Evolutionary conservation across 2,113 vertebrate species (phyloP).

Genomic region (Psittacara wagleri): DNA sequence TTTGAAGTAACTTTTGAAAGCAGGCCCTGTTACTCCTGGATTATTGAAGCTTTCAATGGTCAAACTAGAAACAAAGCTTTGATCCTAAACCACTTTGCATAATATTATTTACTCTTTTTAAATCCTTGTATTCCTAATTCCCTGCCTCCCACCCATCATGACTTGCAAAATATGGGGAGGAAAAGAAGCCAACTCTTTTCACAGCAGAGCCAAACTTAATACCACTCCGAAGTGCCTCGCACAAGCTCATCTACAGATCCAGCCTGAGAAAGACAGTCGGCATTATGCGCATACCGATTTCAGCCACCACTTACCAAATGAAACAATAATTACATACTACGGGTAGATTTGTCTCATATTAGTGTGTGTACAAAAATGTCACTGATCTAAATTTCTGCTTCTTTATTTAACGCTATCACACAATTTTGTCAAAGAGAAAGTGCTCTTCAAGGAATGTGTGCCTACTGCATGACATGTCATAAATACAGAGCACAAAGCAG

Average conservation of each 20-base stretch:
- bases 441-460: neutral
- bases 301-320: neutral
- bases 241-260: neutral
- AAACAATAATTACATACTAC: neutral
- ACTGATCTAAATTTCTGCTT: neutral
- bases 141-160: slow-evolving; percentile 30
- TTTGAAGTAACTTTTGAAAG: neutral
- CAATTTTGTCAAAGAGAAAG: neutral
- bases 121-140: slow-evolving; percentile 20
- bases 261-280: neutral
- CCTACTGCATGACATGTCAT: neutral
- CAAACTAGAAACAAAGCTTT: slow-evolving; percentile 55
- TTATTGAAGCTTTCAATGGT: slow-evolving; percentile 14
- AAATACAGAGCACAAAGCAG: neutral
- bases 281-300: neutral
- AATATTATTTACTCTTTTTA: slow-evolving; percentile 51
- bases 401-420: neutral
- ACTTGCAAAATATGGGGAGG: neutral
- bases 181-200: slow-evolving; percentile 43
- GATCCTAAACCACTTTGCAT: slow-evolving; percentile 45
- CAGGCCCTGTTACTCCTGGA: neutral
- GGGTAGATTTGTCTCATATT: neutral
- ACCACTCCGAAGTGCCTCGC: slow-evolving; percentile 39
- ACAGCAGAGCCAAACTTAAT: slow-evolving; percentile 15
- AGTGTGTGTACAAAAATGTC: neutral